Conservation (phyloP, 2,113 vertebrate genomes). For the Mungos mungo region DNA sequence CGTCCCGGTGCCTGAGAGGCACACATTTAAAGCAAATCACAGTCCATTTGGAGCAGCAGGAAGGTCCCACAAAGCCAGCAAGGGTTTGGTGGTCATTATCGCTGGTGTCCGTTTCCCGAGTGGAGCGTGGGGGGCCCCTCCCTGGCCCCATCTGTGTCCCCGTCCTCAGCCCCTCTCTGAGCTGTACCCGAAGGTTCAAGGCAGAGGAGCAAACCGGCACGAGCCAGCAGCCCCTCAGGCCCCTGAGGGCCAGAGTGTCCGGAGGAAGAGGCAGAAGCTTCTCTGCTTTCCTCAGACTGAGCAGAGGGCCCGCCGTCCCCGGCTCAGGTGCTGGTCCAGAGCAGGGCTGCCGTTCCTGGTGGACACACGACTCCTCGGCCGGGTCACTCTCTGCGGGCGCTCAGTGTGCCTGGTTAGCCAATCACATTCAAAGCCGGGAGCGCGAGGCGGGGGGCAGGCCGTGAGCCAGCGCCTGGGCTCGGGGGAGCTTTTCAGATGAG, state of each 20-base stretch:
- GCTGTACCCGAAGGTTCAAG: too few relatives aligned
- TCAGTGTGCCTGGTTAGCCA: background rate
- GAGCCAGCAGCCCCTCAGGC: too few relatives aligned
- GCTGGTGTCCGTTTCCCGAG: background rate
- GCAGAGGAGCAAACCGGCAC: background rate
- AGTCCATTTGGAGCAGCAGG: background rate
- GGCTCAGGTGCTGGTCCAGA: background rate
- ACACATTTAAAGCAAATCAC: too few relatives aligned
- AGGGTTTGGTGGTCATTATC: accelerated
- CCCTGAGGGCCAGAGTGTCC: background rate
- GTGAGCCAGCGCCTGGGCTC: background rate
- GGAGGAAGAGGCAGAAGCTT: background rate
- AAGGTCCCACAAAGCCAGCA: background rate
- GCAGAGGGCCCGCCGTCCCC: background rate
- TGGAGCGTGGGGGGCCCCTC: background rate
- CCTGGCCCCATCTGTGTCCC: background rate
- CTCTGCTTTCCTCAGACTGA: background rate
- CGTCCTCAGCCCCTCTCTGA: background rate
- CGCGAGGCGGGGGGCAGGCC: background rate
- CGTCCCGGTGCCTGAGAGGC: too few relatives aligned
- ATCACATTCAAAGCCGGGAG: too few relatives aligned
- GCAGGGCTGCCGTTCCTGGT: accelerated
- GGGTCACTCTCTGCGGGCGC: background rate
- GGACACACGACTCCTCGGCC: background rate
- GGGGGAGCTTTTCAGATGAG: background rate